Evolutionary conservation across 2,113 vertebrate species (phyloP), one percentile per base, ranked within the genome.

Genomic region (Xenotilapia longispinis): DNA sequence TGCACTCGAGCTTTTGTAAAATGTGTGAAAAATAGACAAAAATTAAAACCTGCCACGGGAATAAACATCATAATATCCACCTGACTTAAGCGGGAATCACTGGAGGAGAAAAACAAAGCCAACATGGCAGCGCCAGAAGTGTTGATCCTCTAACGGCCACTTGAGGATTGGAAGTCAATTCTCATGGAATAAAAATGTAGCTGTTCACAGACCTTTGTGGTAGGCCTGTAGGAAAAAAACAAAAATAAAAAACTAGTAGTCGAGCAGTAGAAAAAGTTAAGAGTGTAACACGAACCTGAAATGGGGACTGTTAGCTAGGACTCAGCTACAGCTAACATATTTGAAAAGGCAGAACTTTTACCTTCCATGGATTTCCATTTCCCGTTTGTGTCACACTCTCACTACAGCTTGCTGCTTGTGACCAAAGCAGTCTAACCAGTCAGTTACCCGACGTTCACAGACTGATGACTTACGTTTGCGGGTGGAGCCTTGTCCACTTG

Each of bases 81-180:
- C n/a, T 13, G 63, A 68, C 36, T 38, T 40, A 3, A 21, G 12
- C 12, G 1, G 21, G n/a, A 42, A 70, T 36, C 12, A 40, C 63
- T 23, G 36, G n/a, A 70, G n/a, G 19, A 42, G 65, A 75, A 75
- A 75, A 47, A 47, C 23, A 28, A 75, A 75, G 68, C 8, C 14
- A 73, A 45, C 65, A 73, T 45, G 68, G 40, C 21, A 73, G 13
- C 5, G 1, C 68, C 38, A 17, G 15, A 73, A 28, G 14, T 47
- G 8, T 45, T 73, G 68, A 0, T 73, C 68, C 14, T 47, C 3
- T 73, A 73, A 73, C 7, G 40, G 38, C 38, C 38, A 73, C 38
- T 45, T 26, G 38, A 45, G 38, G 38, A 10, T 6, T 15, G 38
- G 40, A 73, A 45, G 68, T 7, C 0, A 17, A 0, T 73, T 45